Percentiles rank a stretch among this genome's conserved stretches.
These are phyloP conservation scores for Colinus virginianus DNA, from an alignment of 2,113 vertebrate genomes.

Conservation along the genomic window DNA sequence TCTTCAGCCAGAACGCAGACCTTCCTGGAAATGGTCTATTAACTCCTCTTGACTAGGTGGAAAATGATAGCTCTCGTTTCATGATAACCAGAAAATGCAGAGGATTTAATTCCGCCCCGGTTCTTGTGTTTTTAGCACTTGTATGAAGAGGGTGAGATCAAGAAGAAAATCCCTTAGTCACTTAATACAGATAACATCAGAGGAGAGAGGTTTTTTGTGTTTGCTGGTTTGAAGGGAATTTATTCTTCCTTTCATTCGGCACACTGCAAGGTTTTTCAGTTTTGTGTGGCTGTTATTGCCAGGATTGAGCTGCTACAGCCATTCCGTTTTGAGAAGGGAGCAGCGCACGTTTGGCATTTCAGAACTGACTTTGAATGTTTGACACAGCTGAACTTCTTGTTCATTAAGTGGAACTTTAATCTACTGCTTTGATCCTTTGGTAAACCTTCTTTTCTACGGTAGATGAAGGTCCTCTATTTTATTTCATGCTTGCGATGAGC, in stretches of 20 bases:
- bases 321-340: background rate
- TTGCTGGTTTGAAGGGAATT: conserved; percentile 35
- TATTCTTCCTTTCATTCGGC: conserved; percentile 22
- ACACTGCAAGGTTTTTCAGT: background rate
- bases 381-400: conserved; percentile 51
- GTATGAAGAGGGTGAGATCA: conserved; percentile 32
- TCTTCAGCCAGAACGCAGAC: conserved; percentile 16
- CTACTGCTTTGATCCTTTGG: conserved; percentile 9
- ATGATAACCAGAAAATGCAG: background rate
- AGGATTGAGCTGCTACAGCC: background rate
- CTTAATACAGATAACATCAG: conserved; percentile 36
- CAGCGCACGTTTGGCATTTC: conserved; percentile 31
- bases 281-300: background rate
- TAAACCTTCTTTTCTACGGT: background rate
- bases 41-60: conserved; percentile 10
- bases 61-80: background rate
- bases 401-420: conserved; percentile 55
- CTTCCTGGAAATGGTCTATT: conserved; percentile 24
- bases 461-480: conserved; percentile 30
- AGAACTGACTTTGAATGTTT: conserved; percentile 31
- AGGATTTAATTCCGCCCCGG: conserved; percentile 30
- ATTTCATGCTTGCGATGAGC: conserved; percentile 14
- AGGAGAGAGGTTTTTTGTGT: background rate
- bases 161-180: conserved; percentile 42
- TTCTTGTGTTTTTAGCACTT: conserved; percentile 35